Percentiles rank a stretch among this genome's conserved stretches.
These are phyloP conservation scores for Catotricha subobsoleta DNA, from an alignment of 2,888 invertebrate genomes.

Conservation along the genomic window DNA sequence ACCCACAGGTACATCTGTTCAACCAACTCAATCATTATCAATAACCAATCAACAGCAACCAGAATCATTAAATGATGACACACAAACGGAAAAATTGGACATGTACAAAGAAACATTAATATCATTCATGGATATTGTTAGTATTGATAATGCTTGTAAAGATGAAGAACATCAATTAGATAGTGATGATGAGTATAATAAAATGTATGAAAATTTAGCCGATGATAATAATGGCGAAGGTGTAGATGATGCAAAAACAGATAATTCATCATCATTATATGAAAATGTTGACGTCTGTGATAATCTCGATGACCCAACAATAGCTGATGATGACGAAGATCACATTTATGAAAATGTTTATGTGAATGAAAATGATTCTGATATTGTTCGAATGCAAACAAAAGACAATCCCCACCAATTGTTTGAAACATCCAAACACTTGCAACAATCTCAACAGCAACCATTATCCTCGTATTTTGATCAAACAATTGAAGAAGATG, in stretches of 20 bases:
- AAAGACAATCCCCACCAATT: too few species aligned
- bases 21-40: not conserved
- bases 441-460: too few species aligned
- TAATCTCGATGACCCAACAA: not conserved
- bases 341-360: too few species aligned
- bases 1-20: too few species aligned
- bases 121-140: not conserved
- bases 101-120: not conserved
- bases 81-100: constrained; percentile 4
- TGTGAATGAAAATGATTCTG: too few species aligned
- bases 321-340: not conserved
- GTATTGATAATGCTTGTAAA: too few species aligned
- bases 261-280: too few species aligned
- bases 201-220: not conserved
- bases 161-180: not conserved
- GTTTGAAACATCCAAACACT: too few species aligned
- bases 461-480: constrained; percentile 4
- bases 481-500: constrained; percentile 7
- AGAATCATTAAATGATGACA: not conserved
- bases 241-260: too few species aligned
- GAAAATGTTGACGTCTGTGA: too few species aligned
- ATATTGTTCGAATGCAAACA: too few species aligned
- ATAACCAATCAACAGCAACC: not conserved
- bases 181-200: not conserved
- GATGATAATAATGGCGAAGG: not conserved